These are phyloP conservation scores for Grapholita molesta DNA, from an alignment of 1,140 invertebrate genomes.

Conservation along the genomic window DNA sequence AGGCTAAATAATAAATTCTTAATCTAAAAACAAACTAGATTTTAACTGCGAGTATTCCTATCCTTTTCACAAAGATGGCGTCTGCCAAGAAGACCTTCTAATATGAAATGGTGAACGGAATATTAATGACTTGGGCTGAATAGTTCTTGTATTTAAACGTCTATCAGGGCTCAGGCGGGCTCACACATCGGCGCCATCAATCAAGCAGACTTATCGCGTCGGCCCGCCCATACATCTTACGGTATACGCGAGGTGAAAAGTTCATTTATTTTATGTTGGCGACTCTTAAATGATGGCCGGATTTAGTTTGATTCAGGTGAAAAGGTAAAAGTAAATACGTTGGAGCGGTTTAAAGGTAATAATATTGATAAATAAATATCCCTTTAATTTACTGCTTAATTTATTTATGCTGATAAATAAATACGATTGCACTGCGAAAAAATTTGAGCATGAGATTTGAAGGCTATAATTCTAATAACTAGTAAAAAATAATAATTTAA, in stretches of 20 bases:
- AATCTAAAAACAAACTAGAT: too few relatives aligned
- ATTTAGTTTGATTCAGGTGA: background rate
- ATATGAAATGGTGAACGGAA: slow-evolving; percentile 13
- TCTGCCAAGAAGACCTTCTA: background rate
- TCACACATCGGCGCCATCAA: slow-evolving; percentile 40
- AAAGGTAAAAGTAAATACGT: background rate
- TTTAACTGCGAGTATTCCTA: background rate
- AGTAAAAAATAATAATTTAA: too few relatives aligned
- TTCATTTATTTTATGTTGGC: slow-evolving; percentile 9
- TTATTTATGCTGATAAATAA: too few relatives aligned
- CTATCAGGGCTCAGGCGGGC: slow-evolving; percentile 33
- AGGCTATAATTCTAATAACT: too few relatives aligned
- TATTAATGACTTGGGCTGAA: slow-evolving; percentile 25
- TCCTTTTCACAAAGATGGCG: background rate
- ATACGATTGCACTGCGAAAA: too few relatives aligned
- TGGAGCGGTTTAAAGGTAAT: background rate
- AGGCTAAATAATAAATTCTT: too few relatives aligned
- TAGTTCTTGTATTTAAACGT: slow-evolving; percentile 30
- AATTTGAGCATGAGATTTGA: too few relatives aligned
- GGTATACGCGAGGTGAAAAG: slow-evolving; percentile 13
- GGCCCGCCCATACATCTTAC: slow-evolving; percentile 22
- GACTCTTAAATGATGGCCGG: slow-evolving; percentile 13
- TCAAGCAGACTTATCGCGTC: slow-evolving; percentile 49
- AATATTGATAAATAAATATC: too few relatives aligned
- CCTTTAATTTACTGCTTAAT: too few relatives aligned